Conservation (phyloP, 2,888 invertebrate genomes). For the Periphyllus acericola region DNA sequence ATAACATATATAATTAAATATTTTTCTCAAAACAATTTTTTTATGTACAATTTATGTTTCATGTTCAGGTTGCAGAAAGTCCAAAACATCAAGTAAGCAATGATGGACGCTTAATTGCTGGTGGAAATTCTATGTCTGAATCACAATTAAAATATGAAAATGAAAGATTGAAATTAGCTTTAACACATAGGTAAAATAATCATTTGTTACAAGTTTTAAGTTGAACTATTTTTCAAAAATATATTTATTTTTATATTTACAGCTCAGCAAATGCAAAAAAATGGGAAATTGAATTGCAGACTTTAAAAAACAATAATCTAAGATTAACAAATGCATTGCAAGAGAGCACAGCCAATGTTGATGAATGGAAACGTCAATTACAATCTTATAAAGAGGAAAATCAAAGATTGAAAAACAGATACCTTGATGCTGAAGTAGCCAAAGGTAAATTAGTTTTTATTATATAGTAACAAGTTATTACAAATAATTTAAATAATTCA, state of each 20-base stretch:
- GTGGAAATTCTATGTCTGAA: slow-evolving; percentile 70
- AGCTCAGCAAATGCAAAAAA: slow-evolving; percentile 98
- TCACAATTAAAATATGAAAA: slow-evolving; percentile 97
- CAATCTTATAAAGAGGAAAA: slow-evolving; percentile 93
- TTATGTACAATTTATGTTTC: not conserved
- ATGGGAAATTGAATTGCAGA: slow-evolving; percentile 97
- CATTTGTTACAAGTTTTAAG: not conserved
- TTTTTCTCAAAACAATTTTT: not conserved
- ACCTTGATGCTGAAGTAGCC: slow-evolving; percentile 77
- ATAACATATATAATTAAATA: slow-evolving; percentile 1
- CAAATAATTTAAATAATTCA: not conserved
- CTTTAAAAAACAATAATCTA: slow-evolving; percentile 94
- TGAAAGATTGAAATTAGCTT: slow-evolving; percentile 91
- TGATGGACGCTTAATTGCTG: slow-evolving; percentile 64
- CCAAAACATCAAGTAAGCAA: slow-evolving; percentile 72
- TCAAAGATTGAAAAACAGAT: slow-evolving; percentile 80
- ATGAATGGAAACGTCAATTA: slow-evolving; percentile 97
- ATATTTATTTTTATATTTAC: slow-evolving; percentile 67
- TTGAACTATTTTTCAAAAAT: slow-evolving; percentile 7
- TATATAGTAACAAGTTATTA: not conserved
- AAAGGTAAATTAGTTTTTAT: slow-evolving; percentile 69
- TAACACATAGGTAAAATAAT: slow-evolving; percentile 85
- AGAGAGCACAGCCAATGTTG: slow-evolving; percentile 95
- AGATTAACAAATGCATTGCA: slow-evolving; percentile 94
- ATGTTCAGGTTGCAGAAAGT: slow-evolving; percentile 70